Conservation (phyloP, 2,888 invertebrate species). For the Sarcophaga rosellei region DNA sequence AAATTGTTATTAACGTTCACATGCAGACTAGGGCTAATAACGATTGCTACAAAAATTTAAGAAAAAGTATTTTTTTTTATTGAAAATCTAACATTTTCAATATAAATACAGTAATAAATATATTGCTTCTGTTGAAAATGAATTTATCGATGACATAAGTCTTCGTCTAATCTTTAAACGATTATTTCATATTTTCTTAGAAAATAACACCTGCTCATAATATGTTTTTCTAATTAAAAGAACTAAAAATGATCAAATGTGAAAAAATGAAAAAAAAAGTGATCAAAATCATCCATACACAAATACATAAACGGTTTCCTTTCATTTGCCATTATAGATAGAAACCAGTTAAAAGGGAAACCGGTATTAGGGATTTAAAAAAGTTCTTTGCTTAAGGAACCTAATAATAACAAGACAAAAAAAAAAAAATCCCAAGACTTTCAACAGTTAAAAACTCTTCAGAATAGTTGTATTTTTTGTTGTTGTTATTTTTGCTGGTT, state of each 20-base stretch:
- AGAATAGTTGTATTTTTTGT: conserved; percentile 1
- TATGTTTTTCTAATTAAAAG: too few species aligned
- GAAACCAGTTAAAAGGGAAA: conserved; percentile 61
- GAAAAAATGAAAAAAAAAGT: neutral
- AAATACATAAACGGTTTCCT: conserved; percentile 48
- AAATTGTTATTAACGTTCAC: too few species aligned
- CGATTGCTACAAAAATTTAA: too few species aligned
- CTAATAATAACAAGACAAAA: neutral
- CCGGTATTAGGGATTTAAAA: conserved; percentile 57
- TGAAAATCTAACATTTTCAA: too few species aligned
- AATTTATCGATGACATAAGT: too few species aligned
- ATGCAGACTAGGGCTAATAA: too few species aligned
- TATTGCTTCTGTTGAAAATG: too few species aligned
- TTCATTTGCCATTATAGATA: conserved; percentile 14
- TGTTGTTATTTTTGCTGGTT: conserved; percentile 17
- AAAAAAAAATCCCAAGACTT: conserved; percentile 17
- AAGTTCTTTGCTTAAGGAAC: conserved; percentile 33
- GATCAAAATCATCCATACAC: neutral
- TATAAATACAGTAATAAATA: too few species aligned
- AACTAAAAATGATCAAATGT: neutral
- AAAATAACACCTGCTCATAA: too few species aligned
- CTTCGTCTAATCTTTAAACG: too few species aligned
- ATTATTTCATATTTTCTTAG: too few species aligned
- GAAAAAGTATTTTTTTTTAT: too few species aligned
- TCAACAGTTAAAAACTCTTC: conserved; percentile 55